Percentiles rank a stretch among this genome's conserved stretches.
These are phyloP conservation scores for Alfaro cultratus DNA, from an alignment of 2,797 vertebrate genomes.

Conservation along the genomic window DNA sequence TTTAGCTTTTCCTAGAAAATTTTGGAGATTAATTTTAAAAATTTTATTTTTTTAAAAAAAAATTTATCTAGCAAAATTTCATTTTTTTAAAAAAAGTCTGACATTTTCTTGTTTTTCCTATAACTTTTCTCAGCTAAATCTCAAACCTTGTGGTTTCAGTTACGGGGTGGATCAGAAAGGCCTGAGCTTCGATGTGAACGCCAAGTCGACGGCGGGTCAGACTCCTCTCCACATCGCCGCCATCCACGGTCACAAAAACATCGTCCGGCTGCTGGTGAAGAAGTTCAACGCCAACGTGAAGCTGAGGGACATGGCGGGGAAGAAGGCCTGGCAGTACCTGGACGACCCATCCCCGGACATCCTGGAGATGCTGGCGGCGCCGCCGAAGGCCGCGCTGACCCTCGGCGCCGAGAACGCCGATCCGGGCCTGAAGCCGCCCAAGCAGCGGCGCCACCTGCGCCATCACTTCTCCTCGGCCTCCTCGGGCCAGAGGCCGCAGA, in stretches of 20 bases:
- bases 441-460: neutral
- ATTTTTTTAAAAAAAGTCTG: too few relatives aligned
- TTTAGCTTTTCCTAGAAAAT: too few relatives aligned
- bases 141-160: conserved; percentile 39
- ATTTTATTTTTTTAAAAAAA: fast-evolving
- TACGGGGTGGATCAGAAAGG: conserved; percentile 77
- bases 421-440: neutral
- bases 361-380: conserved; percentile 86
- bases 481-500: conserved; percentile 19
- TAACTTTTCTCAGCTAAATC: too few relatives aligned
- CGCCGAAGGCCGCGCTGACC: conserved; percentile 28
- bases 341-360: conserved; percentile 75
- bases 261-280: conserved; percentile 88
- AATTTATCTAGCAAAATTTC: too few relatives aligned
- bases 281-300: conserved; percentile 83
- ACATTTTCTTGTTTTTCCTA: too few relatives aligned
- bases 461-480: conserved; percentile 49
- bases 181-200: conserved; percentile 82
- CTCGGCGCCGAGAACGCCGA: neutral
- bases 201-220: conserved; percentile 86
- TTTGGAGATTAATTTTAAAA: too few relatives aligned
- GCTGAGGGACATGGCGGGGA: conserved; percentile 87
- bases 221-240: conserved; percentile 92
- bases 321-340: conserved; percentile 92
- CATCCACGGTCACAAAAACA: conserved; percentile 86